Base-by-base conservation (phyloP, 2,797 vertebrate species). In the Pangasius djambal region DNA sequence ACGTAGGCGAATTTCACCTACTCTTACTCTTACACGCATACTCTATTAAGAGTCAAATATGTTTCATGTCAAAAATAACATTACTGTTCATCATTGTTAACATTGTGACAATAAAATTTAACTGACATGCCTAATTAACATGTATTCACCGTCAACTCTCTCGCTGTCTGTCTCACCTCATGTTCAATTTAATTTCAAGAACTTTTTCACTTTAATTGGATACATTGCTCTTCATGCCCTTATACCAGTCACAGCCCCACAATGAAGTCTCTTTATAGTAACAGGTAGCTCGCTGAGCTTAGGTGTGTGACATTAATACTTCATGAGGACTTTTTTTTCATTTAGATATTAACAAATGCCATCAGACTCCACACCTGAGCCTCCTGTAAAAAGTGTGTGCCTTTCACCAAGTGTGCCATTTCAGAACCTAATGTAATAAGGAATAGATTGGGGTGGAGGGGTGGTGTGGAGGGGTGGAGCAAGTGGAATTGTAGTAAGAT, bases 261-360 rank as follows among this genome's bases (percentile, higher is more conserved):
- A 88, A 85, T 75, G 72, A 86, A 89, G 61, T 86, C 87, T 83
- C 86, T 88, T 87, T 52, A 87, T 70, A 82, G 88, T 88, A 88
- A 65, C 70, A 85, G 70, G 72, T 84, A 87, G 69, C 87, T 81
- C 83, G 88, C 86, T 75, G 83, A 65, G 87, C 84, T 86, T 65
- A 87, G 89, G 82, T 81, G 69, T 88, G 67, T 85, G 81, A 13
- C 87, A 90, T 90, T 87, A 88, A 90, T 90, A 86, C 91, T 90
- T 90, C 55, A 90, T 78, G 70, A 63, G 75, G 55, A 86, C 2
- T 25, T 34, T 34, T 34, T 88, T 89, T 89, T 88, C 88, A 85
- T 90, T 91, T 90, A 44, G 85, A 86, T 89, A 84, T 91, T 90
- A 90, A 89, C 86, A 91, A 86, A 86, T 88, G 70, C 79, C 72